These are phyloP conservation scores for Pomacea maculata DNA, from an alignment of 1,140 invertebrate species.

Conservation along the genomic window DNA sequence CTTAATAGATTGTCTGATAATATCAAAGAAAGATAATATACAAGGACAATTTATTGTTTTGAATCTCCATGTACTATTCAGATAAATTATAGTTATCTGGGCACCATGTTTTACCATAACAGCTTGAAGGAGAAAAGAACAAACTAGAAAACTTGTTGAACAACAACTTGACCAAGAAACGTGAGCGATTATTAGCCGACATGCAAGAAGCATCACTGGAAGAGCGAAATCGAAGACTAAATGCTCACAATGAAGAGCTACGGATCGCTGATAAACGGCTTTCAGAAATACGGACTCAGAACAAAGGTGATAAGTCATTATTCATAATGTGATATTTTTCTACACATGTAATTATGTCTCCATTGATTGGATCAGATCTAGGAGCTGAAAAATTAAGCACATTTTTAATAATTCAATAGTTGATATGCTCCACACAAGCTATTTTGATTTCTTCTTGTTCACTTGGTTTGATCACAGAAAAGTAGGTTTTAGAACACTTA, in stretches of 20 bases:
- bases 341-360: too few relatives aligned
- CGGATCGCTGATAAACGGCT: conserved; percentile 52
- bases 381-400: too few relatives aligned
- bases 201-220: conserved; percentile 60
- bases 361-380: too few relatives aligned
- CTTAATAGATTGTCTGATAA: too few relatives aligned
- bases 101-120: conserved; percentile 16
- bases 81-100: background rate
- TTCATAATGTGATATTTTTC: conserved; percentile 11
- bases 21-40: too few relatives aligned
- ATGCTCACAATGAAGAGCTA: conserved; percentile 51
- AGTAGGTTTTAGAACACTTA: background rate
- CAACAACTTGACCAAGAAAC: conserved; percentile 90
- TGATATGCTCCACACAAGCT: too few relatives aligned
- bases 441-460: background rate
- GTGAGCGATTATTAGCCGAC: conserved; percentile 79
- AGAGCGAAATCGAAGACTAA: conserved; percentile 55
- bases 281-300: conserved; percentile 48
- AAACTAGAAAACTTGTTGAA: conserved; percentile 96
- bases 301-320: conserved; percentile 65
- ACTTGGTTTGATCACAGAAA: background rate
- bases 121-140: conserved; percentile 95
- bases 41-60: too few relatives aligned
- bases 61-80: too few relatives aligned
- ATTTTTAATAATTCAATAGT: too few relatives aligned